These are phyloP conservation scores for Psylliodes chrysocephalus DNA, from an alignment of 2,888 invertebrate species.

Conservation along the genomic window DNA sequence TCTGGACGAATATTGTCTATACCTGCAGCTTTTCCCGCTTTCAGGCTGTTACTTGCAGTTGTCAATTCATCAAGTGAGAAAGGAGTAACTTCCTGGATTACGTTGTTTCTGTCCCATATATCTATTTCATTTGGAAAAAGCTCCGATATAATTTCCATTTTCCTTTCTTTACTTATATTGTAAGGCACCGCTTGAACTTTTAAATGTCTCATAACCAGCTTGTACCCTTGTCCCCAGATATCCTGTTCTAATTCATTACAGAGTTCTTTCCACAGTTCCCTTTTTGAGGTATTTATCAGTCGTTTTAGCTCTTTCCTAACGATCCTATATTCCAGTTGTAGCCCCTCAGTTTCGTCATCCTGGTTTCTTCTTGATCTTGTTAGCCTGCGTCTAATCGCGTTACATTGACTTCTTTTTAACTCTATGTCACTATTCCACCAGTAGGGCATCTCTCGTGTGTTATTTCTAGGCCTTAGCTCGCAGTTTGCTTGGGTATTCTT, in stretches of 20 bases:
- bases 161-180: neutral
- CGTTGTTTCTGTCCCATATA: neutral
- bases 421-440: constrained; percentile 1
- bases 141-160: constrained; percentile 3
- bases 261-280: constrained; percentile 1
- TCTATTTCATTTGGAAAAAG: constrained; percentile 10
- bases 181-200: neutral
- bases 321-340: too few relatives aligned
- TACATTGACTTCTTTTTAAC: neutral
- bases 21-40: constrained; percentile 26
- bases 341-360: too few relatives aligned
- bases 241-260: neutral
- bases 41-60: constrained; percentile 3
- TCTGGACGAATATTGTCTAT: constrained; percentile 27
- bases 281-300: constrained; percentile 3
- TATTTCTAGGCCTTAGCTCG: neutral
- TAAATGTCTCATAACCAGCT: neutral
- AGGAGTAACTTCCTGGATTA: neutral
- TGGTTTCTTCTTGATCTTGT: too few relatives aligned
- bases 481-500: neutral
- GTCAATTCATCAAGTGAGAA: constrained; percentile 20
- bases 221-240: constrained; percentile 14
- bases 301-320: neutral
- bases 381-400: too few relatives aligned
- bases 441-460: constrained; percentile 6